Conservation (phyloP, 2,797 vertebrate species). For the Sarcoramphus papa region DNA sequence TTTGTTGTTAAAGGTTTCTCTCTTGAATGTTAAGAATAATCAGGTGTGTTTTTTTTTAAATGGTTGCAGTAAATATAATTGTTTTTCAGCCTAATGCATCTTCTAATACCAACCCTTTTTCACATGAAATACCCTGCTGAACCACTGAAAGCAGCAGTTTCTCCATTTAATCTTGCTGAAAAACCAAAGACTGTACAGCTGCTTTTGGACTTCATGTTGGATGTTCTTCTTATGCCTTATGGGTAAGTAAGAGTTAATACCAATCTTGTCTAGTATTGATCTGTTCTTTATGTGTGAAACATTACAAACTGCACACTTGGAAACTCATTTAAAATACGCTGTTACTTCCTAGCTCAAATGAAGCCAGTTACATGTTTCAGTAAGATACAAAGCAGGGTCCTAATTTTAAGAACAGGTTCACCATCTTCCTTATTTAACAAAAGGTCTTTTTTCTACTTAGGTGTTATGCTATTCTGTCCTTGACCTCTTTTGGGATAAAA, state of each 20-base stretch:
- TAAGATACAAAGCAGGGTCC: background rate
- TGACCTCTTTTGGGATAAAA: background rate
- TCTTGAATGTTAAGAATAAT: slow-evolving; percentile 54
- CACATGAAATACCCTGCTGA: slow-evolving; percentile 94
- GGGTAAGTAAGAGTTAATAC: slow-evolving; percentile 78
- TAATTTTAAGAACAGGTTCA: background rate
- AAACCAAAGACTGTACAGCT: slow-evolving; percentile 97
- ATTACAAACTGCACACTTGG: background rate
- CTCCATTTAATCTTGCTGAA: slow-evolving; percentile 92
- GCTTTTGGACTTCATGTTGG: slow-evolving; percentile 97
- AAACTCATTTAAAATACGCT: background rate
- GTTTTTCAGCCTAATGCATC: slow-evolving; percentile 92
- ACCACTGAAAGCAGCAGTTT: slow-evolving; percentile 83
- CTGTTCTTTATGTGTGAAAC: background rate
- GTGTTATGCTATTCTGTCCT: background rate
- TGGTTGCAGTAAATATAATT: slow-evolving; percentile 76
- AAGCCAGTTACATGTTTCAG: background rate
- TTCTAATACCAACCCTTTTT: slow-evolving; percentile 96
- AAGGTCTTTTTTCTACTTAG: background rate
- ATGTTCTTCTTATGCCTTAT: slow-evolving; percentile 98
- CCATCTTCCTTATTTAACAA: background rate
- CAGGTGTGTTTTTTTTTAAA: slow-evolving; percentile 23
- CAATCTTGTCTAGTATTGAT: background rate
- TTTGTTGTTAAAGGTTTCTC: background rate
- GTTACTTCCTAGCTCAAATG: background rate